These are phyloP conservation scores for Sciaenops ocellatus DNA, from an alignment of 2,797 vertebrate genomes.

Conservation along the genomic window DNA sequence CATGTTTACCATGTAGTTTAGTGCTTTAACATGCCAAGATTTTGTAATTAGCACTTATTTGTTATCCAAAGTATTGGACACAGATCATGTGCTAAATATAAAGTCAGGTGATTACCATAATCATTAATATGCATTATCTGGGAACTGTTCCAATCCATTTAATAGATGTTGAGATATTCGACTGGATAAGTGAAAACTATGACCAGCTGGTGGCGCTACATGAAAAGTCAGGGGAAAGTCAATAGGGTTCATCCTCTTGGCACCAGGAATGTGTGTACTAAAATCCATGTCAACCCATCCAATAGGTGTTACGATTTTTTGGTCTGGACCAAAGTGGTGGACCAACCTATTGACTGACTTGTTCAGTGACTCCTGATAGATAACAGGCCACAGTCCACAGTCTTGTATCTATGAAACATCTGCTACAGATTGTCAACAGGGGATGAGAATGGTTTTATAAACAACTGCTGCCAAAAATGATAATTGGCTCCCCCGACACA, in stretches of 20 bases:
- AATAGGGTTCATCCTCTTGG: background rate
- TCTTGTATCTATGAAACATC: slow-evolving; percentile 44
- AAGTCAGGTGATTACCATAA: no score
- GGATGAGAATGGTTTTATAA: slow-evolving; percentile 53
- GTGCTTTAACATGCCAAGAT: background rate
- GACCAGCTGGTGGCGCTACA: background rate
- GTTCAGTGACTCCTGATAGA: slow-evolving; percentile 25
- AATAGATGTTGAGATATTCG: background rate
- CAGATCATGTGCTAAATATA: no score
- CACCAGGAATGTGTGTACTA: background rate
- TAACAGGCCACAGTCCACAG: slow-evolving; percentile 17
- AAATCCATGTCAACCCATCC: background rate
- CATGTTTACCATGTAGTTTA: background rate
- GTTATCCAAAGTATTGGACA: background rate
- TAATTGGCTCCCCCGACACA: slow-evolving; percentile 52
- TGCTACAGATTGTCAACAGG: slow-evolving; percentile 55
- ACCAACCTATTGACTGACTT: background rate
- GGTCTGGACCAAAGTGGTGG: no score
- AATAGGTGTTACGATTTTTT: background rate
- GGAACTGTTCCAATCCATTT: background rate
- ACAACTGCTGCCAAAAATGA: slow-evolving; percentile 59
- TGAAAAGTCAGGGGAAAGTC: background rate
- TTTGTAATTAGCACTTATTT: background rate
- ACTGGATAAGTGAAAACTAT: background rate
- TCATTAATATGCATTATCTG: no score